Base-by-base conservation (phyloP, 2,888 invertebrate genomes). In the Plagiodera versicolora region DNA sequence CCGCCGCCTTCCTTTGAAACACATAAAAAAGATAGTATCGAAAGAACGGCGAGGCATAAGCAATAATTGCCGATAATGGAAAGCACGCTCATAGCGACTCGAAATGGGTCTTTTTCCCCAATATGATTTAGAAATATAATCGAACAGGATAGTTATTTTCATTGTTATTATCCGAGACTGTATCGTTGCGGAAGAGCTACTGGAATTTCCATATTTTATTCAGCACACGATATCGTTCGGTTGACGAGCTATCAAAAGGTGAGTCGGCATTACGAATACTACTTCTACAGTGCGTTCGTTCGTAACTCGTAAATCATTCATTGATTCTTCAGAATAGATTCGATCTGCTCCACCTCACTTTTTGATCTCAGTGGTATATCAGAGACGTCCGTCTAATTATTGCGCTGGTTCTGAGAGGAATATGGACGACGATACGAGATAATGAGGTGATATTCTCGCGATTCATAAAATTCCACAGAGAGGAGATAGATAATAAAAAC, bases 121-220 rank as follows among this genome's bases (percentile, higher is more conserved):
- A 73, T 71, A 71, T 69, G 72, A 71, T 73, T 73, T 70, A 72
- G 73, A 72, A 72, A 72, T 70, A 71, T 71, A 69, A 72, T 72
- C 68, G 69, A 70, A 56, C 60, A 60, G 62, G 63, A 63, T 63
- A 60, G 54, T 61, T 57, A 56, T 50, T 45, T 61, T 53, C 50
- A 53, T 54, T 30, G 54, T 32, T 54, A 57, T 58, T 61, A 61
- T 61, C 58, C 14, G 14, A 8, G n/a, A n/a, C 39, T 14, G 6
- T 6, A 14, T 14, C 14, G 11, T 39, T 39, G 14, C 14, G 14
- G 3, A 8, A 14, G 3, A 14, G n/a, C 4, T 2, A 3, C 14
- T 39, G 2, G 39, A 39, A n/a, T 39, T 14, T 39, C 6, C 39
- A 39, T 39, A 39, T 39, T 39, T 39, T 14, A 39, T 39, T 39